Evolutionary conservation across 2,888 invertebrate genomes (phyloP).

Genomic region (Lasiommata megera): DNA sequence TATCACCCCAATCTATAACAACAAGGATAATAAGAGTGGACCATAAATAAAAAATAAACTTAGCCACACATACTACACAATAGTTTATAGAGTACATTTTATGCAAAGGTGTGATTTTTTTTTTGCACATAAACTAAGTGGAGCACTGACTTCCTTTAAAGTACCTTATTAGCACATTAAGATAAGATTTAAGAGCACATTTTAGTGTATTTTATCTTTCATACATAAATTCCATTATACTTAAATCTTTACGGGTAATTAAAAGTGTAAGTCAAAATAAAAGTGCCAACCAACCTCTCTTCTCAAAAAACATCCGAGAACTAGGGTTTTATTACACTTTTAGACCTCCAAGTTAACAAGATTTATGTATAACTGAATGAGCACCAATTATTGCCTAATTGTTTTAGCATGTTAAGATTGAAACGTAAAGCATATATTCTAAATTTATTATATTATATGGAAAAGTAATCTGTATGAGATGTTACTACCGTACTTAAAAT

Average conservation of each 20-base stretch:
- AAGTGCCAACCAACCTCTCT: too few species aligned
- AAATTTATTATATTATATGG: slow-evolving; percentile 62
- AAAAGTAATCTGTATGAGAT: slow-evolving; percentile 4
- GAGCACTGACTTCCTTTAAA: slow-evolving; percentile 2
- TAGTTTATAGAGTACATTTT: neutral
- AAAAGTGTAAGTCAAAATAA: too few species aligned
- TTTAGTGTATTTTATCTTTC: slow-evolving; percentile 1
- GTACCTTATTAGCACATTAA: slow-evolving; percentile 7
- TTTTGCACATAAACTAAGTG: slow-evolving; percentile 6
- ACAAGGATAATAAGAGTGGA: too few species aligned
- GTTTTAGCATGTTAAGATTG: slow-evolving; percentile 16
- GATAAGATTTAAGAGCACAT: slow-evolving; percentile 6
- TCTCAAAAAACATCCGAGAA: too few species aligned
- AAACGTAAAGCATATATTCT: slow-evolving; percentile 76
- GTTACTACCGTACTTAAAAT: slow-evolving; percentile 39
- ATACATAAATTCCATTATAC: neutral
- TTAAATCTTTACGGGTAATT: too few species aligned
- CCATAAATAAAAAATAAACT: too few species aligned
- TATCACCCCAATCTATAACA: too few species aligned
- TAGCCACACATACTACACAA: too few species aligned
- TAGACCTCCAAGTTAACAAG: neutral
- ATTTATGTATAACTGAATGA: neutral
- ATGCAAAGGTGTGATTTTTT: neutral
- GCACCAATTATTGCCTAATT: slow-evolving; percentile 10
- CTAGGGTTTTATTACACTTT: too few species aligned